phyloP scores from a whole-genome alignment of 2,888 invertebrate genomes.

The Hyposoter didymator region DNA sequence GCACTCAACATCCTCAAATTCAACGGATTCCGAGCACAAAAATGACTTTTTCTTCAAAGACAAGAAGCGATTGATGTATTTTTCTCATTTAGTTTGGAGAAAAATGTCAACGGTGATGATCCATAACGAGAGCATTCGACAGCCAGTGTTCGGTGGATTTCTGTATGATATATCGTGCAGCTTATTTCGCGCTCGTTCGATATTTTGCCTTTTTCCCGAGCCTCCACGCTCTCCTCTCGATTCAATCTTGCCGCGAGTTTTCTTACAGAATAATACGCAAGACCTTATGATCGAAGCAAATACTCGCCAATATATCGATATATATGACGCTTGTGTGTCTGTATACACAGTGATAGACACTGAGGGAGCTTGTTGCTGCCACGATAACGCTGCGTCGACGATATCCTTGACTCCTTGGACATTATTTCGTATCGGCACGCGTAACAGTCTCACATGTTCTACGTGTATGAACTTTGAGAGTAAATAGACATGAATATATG shows the following conservation, averaged over 20 bases:
- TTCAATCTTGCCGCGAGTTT: constrained; percentile 58
- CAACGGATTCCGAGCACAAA: neutral
- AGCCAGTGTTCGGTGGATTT: neutral
- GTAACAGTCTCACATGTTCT: constrained; percentile 44
- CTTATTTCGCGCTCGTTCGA: constrained; percentile 36
- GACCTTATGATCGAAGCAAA: constrained; percentile 57
- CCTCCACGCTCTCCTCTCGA: constrained; percentile 44
- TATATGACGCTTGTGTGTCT: constrained; percentile 62
- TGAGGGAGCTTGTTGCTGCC: constrained; percentile 51
- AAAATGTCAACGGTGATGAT: constrained; percentile 16
- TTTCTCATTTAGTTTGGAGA: neutral
- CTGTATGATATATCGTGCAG: constrained; percentile 15
- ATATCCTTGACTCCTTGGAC: constrained; percentile 81
- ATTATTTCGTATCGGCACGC: constrained; percentile 62
- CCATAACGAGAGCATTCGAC: constrained; percentile 11
- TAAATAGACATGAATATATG: constrained; percentile 26
- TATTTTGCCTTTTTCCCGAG: constrained; percentile 38
- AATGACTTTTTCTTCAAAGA: neutral
- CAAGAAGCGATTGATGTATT: neutral
- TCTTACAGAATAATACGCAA: constrained; percentile 54
- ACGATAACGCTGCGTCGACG: constrained; percentile 75
- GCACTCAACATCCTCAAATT: neutral
- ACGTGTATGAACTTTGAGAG: constrained; percentile 36
- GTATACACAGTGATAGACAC: constrained; percentile 60
- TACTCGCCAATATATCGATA: constrained; percentile 51